Conservation (phyloP, 2,888 invertebrate genomes). For the Trachelus stipa region DNA sequence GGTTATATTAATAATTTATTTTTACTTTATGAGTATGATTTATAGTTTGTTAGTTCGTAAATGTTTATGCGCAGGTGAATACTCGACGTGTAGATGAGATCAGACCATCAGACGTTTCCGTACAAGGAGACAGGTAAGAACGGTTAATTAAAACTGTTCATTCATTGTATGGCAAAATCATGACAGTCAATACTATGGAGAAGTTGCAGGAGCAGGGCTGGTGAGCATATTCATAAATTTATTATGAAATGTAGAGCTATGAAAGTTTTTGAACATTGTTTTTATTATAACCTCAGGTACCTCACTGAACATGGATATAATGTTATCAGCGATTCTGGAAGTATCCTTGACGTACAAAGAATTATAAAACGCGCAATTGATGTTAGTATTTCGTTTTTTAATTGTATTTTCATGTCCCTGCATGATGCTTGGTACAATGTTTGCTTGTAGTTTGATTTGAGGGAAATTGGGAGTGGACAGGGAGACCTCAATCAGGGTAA, state of each 20-base stretch:
- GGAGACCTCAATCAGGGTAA: constrained; percentile 53
- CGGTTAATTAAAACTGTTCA: not conserved
- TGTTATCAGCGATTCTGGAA: constrained; percentile 74
- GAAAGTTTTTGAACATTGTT: not conserved
- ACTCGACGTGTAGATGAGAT: not conserved
- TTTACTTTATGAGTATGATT: not conserved
- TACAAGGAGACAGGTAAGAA: not conserved
- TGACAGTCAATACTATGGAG: constrained; percentile 62
- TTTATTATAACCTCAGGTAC: constrained; percentile 71
- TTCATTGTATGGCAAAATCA: not conserved
- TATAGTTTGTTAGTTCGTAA: not conserved
- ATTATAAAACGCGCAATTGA: constrained; percentile 77
- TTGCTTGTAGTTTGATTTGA: constrained; percentile 77
- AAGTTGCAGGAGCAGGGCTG: constrained; percentile 77
- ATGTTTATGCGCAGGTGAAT: constrained; percentile 6
- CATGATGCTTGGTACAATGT: constrained; percentile 6
- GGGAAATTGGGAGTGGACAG: constrained; percentile 79
- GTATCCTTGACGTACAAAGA: constrained; percentile 73
- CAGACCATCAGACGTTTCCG: not conserved
- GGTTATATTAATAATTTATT: not conserved
- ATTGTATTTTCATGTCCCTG: constrained; percentile 20
- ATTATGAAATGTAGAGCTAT: not conserved
- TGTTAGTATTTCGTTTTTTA: constrained; percentile 69
- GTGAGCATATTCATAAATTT: constrained; percentile 65
- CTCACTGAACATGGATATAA: constrained; percentile 79